A percentile compares a stretch with the other conserved stretches of the same genome.
Conservation (phyloP, 2,888 invertebrate genomes). For the Lepidocyrtinus sp. region DNA sequence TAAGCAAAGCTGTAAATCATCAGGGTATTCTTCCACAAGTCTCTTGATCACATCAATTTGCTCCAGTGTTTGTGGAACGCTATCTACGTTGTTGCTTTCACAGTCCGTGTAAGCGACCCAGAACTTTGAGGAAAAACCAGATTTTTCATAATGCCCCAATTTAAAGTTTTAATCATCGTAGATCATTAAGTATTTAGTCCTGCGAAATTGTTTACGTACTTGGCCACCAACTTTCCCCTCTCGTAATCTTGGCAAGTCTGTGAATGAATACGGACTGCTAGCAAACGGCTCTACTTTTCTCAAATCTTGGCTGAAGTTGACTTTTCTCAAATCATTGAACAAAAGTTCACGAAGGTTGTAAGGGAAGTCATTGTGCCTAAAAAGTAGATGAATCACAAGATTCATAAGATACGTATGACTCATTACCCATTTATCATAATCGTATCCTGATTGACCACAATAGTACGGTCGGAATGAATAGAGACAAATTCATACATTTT, state of each 20-base stretch:
- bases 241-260: constrained; percentile 73
- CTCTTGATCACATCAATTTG: constrained; percentile 80
- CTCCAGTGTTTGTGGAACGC: constrained; percentile 79
- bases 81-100: constrained; percentile 78
- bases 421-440: background rate
- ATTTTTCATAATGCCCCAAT: constrained; percentile 48
- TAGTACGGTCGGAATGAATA: background rate
- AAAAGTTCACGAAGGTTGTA: constrained; percentile 71
- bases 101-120: constrained; percentile 79
- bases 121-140: constrained; percentile 73
- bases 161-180: constrained; percentile 1
- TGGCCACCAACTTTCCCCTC: constrained; percentile 74
- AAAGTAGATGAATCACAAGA: constrained; percentile 27
- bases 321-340: constrained; percentile 71
- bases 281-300: constrained; percentile 70
- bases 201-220: constrained; percentile 65
- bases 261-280: constrained; percentile 66
- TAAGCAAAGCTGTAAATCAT: constrained; percentile 75
- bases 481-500: too few relatives aligned
- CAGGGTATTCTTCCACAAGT: constrained; percentile 75
- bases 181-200: background rate
- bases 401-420: background rate
- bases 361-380: constrained; percentile 72
- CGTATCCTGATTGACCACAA: background rate
- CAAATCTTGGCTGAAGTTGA: constrained; percentile 71